Percentiles rank a stretch among this genome's conserved stretches.
These are phyloP conservation scores for Salminus brasiliensis DNA, from an alignment of 2,113 vertebrate species.

Conservation along the genomic window DNA sequence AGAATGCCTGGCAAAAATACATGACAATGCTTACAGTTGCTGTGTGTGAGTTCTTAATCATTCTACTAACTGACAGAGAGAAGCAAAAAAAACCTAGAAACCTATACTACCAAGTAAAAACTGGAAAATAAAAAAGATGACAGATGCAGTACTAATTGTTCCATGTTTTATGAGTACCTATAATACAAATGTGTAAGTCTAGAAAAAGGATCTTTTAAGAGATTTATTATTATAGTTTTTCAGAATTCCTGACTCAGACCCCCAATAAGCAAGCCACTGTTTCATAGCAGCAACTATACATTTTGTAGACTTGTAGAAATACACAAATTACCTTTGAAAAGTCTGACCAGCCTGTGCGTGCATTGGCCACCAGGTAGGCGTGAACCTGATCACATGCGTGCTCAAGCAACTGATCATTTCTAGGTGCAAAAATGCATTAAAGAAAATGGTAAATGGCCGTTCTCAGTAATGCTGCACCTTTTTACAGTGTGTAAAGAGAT, in stretches of 20 bases:
- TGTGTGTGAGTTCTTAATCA: too few species aligned
- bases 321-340: conserved; percentile 74
- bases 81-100: background rate
- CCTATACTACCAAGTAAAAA: too few species aligned
- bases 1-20: conserved; percentile 65
- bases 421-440: conserved; percentile 40
- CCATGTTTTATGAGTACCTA: too few species aligned
- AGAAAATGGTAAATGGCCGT: background rate
- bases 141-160: too few species aligned
- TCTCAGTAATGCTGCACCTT: background rate
- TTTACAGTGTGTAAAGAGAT: background rate
- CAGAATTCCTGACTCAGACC: too few species aligned
- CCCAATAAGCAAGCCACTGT: too few species aligned
- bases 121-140: too few species aligned
- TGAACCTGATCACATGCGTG: conserved; percentile 75
- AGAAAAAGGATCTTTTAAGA: too few species aligned
- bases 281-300: background rate
- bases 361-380: conserved; percentile 77
- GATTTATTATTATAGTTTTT: too few species aligned
- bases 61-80: background rate
- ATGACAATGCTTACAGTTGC: background rate
- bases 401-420: conserved; percentile 47
- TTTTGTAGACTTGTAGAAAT: background rate
- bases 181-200: too few species aligned
- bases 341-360: conserved; percentile 78